A percentile compares a stretch with the other conserved stretches of the same genome.
These are phyloP conservation scores for Leguminivora glycinivorella DNA, from an alignment of 1,140 invertebrate genomes.

Conservation along the genomic window DNA sequence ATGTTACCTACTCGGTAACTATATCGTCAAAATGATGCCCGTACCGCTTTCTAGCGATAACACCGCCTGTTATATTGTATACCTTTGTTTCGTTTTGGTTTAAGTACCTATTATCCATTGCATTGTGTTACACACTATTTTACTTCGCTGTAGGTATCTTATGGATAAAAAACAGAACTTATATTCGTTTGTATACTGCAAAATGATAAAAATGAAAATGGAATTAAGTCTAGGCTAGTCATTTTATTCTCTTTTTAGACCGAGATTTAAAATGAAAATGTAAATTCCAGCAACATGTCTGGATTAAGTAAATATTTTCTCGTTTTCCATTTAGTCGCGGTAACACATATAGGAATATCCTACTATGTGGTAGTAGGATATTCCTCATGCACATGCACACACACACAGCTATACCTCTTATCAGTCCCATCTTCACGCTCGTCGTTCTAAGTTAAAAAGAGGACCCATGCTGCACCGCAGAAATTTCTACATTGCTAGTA, in stretches of 20 bases:
- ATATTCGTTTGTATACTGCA: background rate
- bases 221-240: background rate
- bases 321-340: no score
- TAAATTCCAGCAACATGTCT: background rate
- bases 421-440: slow-evolving; percentile 14
- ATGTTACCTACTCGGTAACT: background rate
- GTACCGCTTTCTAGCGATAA: background rate
- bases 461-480: slow-evolving; percentile 14
- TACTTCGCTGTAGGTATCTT: background rate
- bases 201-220: background rate
- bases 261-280: background rate
- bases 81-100: background rate
- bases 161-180: no score
- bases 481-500: slow-evolving; percentile 22
- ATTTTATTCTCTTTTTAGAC: background rate
- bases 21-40: background rate
- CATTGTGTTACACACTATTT: background rate
- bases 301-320: background rate
- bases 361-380: no score
- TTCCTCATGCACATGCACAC: no score
- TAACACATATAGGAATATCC: no score
- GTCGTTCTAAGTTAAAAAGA: slow-evolving; percentile 5
- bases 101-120: background rate
- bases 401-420: background rate
- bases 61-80: background rate